Conservation (phyloP, 2,113 vertebrate genomes). For the Phylloscopus whistleri region DNA sequence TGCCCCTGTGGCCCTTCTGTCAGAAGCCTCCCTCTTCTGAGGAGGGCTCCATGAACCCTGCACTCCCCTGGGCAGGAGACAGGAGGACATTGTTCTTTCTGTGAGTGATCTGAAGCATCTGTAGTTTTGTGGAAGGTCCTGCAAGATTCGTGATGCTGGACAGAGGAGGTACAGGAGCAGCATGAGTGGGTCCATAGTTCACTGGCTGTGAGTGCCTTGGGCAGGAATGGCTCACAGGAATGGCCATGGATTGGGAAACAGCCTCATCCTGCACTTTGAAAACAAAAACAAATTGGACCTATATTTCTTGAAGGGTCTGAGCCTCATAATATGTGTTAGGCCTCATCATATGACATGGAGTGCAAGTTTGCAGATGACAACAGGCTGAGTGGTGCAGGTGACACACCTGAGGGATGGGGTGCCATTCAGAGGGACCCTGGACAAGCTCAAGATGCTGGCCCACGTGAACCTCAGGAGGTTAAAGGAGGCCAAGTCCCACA, state of each 20-base stretch:
- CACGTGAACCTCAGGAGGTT: background rate
- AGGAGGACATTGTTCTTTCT: accelerated
- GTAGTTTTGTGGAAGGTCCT: background rate
- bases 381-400: background rate
- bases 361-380: background rate
- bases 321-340: background rate
- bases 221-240: background rate
- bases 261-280: background rate
- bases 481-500: background rate
- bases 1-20: background rate
- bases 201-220: accelerated
- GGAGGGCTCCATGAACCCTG: background rate
- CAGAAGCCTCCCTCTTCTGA: background rate
- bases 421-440: background rate
- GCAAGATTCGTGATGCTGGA: background rate
- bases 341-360: background rate
- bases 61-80: background rate
- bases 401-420: background rate
- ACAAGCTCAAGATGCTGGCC: background rate
- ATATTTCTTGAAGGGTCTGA: background rate
- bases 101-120: background rate
- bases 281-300: background rate
- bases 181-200: accelerated
- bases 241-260: accelerated
- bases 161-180: background rate